Evolutionary conservation across 2,797 vertebrate species (phyloP).

Genomic region (Erithacus rubecula): DNA sequence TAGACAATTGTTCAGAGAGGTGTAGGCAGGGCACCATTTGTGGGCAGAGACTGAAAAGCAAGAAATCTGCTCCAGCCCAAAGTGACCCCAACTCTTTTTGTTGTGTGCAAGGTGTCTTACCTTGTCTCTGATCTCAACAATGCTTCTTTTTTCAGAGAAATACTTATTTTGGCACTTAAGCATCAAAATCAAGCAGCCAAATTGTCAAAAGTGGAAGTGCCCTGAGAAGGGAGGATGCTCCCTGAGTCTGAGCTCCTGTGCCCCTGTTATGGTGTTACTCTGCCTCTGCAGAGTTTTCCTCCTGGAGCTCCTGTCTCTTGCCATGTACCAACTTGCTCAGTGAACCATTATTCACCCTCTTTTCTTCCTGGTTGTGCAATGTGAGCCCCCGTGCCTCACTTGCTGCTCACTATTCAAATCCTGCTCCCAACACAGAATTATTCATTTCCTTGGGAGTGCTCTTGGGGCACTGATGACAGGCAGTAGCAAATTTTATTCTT

Average conservation of each 20-base stretch:
- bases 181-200: neutral
- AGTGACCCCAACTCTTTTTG: neutral
- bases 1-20: slow-evolving; percentile 19
- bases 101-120: neutral
- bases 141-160: neutral
- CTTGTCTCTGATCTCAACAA: neutral
- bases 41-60: slow-evolving; percentile 1
- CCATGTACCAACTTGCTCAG: slow-evolving; percentile 13
- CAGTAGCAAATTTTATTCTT: neutral
- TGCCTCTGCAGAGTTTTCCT: neutral
- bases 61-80: slow-evolving; percentile 20
- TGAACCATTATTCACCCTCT: slow-evolving; percentile 38
- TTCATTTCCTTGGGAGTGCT: slow-evolving; percentile 37
- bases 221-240: neutral
- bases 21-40: slow-evolving; percentile 30
- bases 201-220: neutral
- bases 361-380: slow-evolving; percentile 34
- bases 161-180: neutral
- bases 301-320: neutral
- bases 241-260: rapidly evolving
- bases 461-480: neutral
- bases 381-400: slow-evolving; percentile 9
- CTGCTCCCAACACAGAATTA: neutral
- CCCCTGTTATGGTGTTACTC: rapidly evolving
- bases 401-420: neutral